Base-by-base conservation (phyloP, 2,797 vertebrate species). In the Sebastes hopkinsi region DNA sequence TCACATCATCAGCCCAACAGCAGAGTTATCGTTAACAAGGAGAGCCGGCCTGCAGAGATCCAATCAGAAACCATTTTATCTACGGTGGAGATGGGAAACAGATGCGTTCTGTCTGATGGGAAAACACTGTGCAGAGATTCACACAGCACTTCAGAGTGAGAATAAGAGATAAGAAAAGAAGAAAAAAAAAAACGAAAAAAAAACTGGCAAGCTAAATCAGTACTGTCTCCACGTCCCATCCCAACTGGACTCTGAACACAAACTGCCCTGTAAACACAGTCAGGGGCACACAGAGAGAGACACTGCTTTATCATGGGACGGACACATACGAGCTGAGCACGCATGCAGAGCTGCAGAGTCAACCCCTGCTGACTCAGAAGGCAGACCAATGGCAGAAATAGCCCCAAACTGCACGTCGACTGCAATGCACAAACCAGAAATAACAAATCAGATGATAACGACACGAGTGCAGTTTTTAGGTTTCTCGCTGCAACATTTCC, bases 191-290 rank as follows among this genome's bases (percentile, higher is more conserved):
- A 36, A 11, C 34, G 23, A 27, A 80, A 4, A 79, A 38, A 72
- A 16, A 75, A 38, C 27, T 5, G 22, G 6, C 36, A 60, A 71
- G 27, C 11, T 30, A 54, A 78, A 81, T 82, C 27, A 82, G 23
- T 22, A 27, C 42, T 68, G 67, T 58, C 82, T 83, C 69, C 4
- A 3, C 58, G 50, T 67, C 75, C 65, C 46, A 52, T 60, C 75
- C 82, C 16, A 64, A 81, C 42, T 87, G 88, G 83, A 88, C 89
- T 86, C 90, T 85, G 90, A 72, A 74, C 76, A 82, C 22, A 59
- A 79, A 79, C 79, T 66, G 54, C 52, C 61, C 60, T 79, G 79
- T 85, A 89, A 89, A 90, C 50, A 85, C 64, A 75, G 80, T 27
- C 75, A 78, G 58, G 38, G 76, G 83, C 82, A 70, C 55, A 20